A percentile compares a stretch with the other conserved stretches of the same genome.
phyloP scores from a whole-genome alignment of 2,888 invertebrate genomes.

The Aphrophora alni region DNA sequence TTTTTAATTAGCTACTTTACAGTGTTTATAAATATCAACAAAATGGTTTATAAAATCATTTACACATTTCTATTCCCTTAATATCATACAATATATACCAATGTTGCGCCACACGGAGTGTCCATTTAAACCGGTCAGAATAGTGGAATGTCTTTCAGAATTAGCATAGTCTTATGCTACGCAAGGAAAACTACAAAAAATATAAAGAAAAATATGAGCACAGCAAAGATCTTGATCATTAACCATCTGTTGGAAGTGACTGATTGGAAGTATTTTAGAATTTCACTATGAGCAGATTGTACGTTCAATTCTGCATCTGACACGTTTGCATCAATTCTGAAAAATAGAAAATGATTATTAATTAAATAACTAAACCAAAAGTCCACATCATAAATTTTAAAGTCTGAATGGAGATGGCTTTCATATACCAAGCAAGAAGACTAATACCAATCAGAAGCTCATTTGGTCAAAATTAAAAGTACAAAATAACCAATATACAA shows the following conservation, averaged over 20 bases:
- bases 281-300: constrained; percentile 96
- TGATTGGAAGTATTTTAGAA: constrained; percentile 96
- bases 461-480: too few species aligned
- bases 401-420: too few species aligned
- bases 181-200: constrained; percentile 98
- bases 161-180: constrained; percentile 57
- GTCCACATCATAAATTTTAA: too few species aligned
- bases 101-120: neutral
- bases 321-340: constrained; percentile 94
- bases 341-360: constrained; percentile 49
- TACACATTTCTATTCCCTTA: neutral
- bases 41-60: neutral
- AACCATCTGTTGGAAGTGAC: constrained; percentile 97
- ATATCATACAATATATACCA: neutral
- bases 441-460: too few species aligned
- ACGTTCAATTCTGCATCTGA: constrained; percentile 96
- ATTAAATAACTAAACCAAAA: too few species aligned
- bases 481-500: too few species aligned
- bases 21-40: neutral
- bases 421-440: too few species aligned
- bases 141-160: neutral
- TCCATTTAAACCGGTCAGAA: neutral
- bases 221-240: constrained; percentile 99
- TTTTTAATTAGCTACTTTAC: neutral
- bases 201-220: constrained; percentile 98